These are phyloP conservation scores for Entomobrya multifasciata DNA, from an alignment of 2,888 invertebrate species.

Conservation along the genomic window DNA sequence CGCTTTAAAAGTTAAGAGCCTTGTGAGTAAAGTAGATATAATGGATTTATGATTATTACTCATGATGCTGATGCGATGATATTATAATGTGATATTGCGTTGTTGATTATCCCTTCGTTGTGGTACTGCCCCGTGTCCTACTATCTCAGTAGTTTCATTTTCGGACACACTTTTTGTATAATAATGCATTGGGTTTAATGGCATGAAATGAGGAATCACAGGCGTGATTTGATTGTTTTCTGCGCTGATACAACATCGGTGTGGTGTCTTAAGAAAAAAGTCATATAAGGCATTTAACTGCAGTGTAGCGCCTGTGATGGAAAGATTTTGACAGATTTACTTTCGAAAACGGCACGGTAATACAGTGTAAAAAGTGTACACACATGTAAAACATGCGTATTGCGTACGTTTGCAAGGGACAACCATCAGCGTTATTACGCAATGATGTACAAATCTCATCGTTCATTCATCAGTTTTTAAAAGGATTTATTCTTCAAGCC, in stretches of 20 bases:
- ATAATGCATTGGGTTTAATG: no score
- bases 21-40: background rate
- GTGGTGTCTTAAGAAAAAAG: no score
- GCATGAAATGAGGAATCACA: constrained; percentile 24
- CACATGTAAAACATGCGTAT: no score
- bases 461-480: constrained; percentile 37
- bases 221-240: constrained; percentile 37
- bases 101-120: no score
- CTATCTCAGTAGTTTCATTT: constrained; percentile 20
- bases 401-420: no score
- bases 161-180: background rate
- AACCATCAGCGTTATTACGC: constrained; percentile 26
- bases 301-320: background rate
- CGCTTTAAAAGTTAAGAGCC: background rate
- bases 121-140: constrained; percentile 24
- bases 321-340: constrained; percentile 47
- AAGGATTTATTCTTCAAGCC: constrained; percentile 45
- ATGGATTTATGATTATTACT: constrained; percentile 3
- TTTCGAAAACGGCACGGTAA: constrained; percentile 12
- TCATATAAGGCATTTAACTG: no score
- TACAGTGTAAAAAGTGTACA: no score
- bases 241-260: background rate
- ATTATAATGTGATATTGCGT: no score
- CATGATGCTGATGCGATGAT: background rate
- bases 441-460: constrained; percentile 46